phyloP scores from a whole-genome alignment of 2,797 vertebrate species.

The Ceryle rudis region DNA sequence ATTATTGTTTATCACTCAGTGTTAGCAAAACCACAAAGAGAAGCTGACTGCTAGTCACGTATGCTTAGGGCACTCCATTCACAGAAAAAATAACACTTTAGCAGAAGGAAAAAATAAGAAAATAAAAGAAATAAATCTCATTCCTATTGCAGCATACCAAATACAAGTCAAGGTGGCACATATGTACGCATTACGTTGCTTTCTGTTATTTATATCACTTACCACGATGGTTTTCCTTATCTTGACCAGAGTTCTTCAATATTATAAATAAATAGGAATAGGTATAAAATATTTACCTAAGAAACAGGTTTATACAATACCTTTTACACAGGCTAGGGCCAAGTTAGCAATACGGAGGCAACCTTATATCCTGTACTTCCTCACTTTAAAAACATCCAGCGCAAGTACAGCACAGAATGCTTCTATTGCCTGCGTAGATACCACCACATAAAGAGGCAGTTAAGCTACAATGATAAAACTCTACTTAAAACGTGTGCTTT shows the following conservation, averaged over 20 bases:
- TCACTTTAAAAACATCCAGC: not conserved
- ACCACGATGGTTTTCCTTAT: not conserved
- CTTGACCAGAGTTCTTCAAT: not conserved
- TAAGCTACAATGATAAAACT: not conserved
- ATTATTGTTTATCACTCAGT: not conserved
- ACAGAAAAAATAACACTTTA: not conserved
- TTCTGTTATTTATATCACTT: not conserved
- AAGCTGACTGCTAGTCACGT: not conserved
- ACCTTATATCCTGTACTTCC: not conserved
- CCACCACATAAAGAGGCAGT: not conserved
- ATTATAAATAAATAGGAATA: not conserved
- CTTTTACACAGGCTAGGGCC: not conserved
- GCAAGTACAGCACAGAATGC: not conserved
- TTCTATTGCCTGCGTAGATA: not conserved
- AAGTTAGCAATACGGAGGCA: not conserved
- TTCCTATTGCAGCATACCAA: not conserved
- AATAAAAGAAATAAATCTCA: not conserved
- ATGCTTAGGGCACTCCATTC: not conserved
- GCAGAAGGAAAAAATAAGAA: not conserved
- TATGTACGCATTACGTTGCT: rapidly evolving
- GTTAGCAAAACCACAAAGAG: not conserved
- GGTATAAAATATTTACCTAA: not conserved
- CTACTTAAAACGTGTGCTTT: not conserved
- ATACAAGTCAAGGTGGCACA: not conserved
- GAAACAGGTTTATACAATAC: not conserved